phyloP scores from a whole-genome alignment of 2,888 invertebrate species.

The Cheiracanthium punctorium region DNA sequence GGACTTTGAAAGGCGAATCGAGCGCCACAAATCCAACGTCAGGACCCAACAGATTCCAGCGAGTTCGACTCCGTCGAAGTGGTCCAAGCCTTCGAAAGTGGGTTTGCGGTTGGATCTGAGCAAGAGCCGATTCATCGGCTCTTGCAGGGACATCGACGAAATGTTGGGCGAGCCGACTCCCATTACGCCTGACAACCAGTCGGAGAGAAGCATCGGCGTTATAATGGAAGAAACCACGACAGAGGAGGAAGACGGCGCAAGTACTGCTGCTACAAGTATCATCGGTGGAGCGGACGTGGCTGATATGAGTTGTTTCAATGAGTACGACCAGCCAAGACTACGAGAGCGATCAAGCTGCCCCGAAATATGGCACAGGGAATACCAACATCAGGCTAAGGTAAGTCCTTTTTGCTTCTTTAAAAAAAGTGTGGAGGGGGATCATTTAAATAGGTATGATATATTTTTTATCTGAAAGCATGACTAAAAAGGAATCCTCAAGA shows the following conservation, averaged over 20 bases:
- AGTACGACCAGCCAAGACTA: neutral
- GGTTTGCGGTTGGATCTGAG: slow-evolving; percentile 16
- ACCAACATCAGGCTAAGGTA: neutral
- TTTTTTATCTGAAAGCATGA: too few relatives aligned
- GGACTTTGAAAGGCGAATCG: slow-evolving; percentile 49
- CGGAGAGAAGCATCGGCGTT: neutral
- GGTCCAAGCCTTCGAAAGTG: slow-evolving; percentile 14
- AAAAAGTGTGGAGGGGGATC: too few relatives aligned
- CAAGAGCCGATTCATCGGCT: slow-evolving; percentile 15
- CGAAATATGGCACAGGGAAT: neutral
- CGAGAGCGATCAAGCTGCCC: neutral
- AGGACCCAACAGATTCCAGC: slow-evolving; percentile 7
- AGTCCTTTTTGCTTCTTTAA: too few relatives aligned
- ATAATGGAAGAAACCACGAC: neutral
- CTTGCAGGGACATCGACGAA: slow-evolving; percentile 51
- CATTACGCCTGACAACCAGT: slow-evolving; percentile 28
- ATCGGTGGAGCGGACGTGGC: slow-evolving; percentile 8
- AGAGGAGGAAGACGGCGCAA: slow-evolving; percentile 20
- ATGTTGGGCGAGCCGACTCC: slow-evolving; percentile 35
- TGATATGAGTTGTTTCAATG: slow-evolving; percentile 6
- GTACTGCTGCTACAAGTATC: slow-evolving; percentile 23
- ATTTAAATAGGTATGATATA: too few relatives aligned
- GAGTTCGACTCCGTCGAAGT: neutral
- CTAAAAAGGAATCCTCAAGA: too few relatives aligned
- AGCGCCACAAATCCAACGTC: slow-evolving; percentile 24